phyloP scores from a whole-genome alignment of 2,113 vertebrate species.

The Campylomormyrus tamandua region DNA sequence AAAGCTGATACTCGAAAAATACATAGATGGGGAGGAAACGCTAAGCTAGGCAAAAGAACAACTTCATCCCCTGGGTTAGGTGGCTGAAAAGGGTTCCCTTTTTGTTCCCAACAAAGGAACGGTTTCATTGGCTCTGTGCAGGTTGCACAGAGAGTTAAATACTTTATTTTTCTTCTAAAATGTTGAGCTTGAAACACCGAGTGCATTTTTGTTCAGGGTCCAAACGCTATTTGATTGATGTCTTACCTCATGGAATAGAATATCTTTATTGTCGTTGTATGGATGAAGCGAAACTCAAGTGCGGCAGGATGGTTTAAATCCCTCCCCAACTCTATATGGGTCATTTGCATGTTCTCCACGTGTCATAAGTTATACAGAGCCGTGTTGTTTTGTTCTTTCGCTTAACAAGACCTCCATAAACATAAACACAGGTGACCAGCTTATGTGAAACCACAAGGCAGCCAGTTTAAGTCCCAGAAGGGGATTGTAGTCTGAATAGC shows the following conservation, averaged over 20 bases:
- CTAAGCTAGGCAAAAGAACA: background rate
- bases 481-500: background rate
- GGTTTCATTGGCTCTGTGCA: background rate
- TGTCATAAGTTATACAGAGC: background rate
- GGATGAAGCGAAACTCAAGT: background rate
- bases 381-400: background rate
- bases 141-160: background rate
- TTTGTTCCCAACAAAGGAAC: background rate
- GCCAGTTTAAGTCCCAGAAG: background rate
- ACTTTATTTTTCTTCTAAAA: background rate
- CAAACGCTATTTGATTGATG: background rate
- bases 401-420: background rate
- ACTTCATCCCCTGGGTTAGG: background rate
- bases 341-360: background rate
- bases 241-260: background rate
- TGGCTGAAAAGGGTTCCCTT: background rate
- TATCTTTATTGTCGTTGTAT: background rate
- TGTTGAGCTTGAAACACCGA: background rate
- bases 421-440: background rate
- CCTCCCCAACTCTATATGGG: background rate
- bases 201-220: background rate
- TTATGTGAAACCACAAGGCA: background rate
- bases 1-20: background rate
- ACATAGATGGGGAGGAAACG: background rate
- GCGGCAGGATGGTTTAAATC: background rate